Evolutionary conservation across 1,140 invertebrate genomes (phyloP).

Genomic region (Formica exsecta): DNA sequence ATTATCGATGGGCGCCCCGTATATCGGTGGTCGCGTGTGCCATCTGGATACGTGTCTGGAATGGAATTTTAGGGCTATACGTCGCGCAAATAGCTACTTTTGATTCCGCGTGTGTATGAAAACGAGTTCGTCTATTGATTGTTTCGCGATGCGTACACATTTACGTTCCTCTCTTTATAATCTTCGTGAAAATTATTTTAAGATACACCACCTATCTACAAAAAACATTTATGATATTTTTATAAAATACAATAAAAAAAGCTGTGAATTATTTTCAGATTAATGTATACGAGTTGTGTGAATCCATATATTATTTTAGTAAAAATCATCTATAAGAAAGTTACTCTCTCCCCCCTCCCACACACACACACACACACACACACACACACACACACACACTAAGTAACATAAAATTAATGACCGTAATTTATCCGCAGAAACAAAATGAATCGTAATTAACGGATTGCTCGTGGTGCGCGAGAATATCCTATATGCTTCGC

Average conservation of each 20-base stretch:
- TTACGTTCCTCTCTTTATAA: background rate
- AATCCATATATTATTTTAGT: background rate
- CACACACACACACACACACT: no score
- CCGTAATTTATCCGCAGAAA: background rate
- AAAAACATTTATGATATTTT: background rate
- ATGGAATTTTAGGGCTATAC: slow-evolving; percentile 42
- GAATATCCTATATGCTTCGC: background rate
- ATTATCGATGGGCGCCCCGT: slow-evolving; percentile 68
- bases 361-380: no score
- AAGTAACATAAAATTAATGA: background rate
- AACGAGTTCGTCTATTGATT: slow-evolving; percentile 11
- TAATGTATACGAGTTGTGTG: background rate
- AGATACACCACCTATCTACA: background rate
- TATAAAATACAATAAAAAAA: background rate
- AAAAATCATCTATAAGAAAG: background rate
- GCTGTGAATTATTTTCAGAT: background rate
- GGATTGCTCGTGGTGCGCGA: background rate
- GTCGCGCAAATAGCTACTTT: slow-evolving; percentile 44
- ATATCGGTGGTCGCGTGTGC: slow-evolving; percentile 69
- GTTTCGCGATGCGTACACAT: background rate
- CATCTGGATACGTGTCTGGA: slow-evolving; percentile 65
- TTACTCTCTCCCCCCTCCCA: no score
- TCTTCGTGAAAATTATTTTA: background rate
- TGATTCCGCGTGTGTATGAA: slow-evolving; percentile 4
- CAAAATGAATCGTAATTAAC: slow-evolving; percentile 18